Conservation (phyloP, 1,140 invertebrate genomes). For the Bradynema listronoti region DNA sequence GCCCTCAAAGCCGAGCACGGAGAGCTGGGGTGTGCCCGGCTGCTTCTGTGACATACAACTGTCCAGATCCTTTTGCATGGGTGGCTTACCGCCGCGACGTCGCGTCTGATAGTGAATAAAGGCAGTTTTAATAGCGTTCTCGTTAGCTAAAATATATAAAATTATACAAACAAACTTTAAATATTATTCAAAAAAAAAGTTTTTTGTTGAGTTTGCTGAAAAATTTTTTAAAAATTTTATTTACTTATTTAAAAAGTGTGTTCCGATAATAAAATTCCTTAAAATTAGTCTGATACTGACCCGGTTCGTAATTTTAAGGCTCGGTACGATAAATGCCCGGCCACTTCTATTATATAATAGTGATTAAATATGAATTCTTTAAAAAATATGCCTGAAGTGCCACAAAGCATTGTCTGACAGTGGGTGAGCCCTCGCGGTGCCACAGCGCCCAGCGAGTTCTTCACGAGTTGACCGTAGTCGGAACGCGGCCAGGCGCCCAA, state of each 20-base stretch:
- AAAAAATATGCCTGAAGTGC: too few species aligned
- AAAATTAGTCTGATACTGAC: too few species aligned
- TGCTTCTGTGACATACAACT: conserved; percentile 49
- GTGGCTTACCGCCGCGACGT: conserved; percentile 40
- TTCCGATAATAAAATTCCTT: too few species aligned
- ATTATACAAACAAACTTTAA: conserved; percentile 31
- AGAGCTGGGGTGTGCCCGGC: conserved; percentile 63
- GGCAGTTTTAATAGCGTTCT: conserved; percentile 55
- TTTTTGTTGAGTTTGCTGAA: not conserved
- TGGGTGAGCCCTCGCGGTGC: conserved; percentile 49
- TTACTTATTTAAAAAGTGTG: too few species aligned
- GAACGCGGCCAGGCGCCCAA: conserved; percentile 50
- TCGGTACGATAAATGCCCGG: too few species aligned
- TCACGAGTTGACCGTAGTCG: conserved; percentile 45
- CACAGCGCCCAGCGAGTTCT: conserved; percentile 42
- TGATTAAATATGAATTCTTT: too few species aligned
- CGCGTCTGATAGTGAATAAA: conserved; percentile 48
- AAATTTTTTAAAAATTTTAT: too few species aligned
- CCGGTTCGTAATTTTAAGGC: too few species aligned
- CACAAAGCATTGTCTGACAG: conserved; percentile 55
- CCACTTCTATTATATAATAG: not conserved
- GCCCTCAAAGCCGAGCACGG: conserved; percentile 53
- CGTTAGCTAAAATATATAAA: too few species aligned
- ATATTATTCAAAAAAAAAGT: not conserved
- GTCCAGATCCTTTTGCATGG: conserved; percentile 39